Evolutionary conservation across 2,888 invertebrate genomes (phyloP).

Genomic region (Yponomeuta plumbellus): DNA sequence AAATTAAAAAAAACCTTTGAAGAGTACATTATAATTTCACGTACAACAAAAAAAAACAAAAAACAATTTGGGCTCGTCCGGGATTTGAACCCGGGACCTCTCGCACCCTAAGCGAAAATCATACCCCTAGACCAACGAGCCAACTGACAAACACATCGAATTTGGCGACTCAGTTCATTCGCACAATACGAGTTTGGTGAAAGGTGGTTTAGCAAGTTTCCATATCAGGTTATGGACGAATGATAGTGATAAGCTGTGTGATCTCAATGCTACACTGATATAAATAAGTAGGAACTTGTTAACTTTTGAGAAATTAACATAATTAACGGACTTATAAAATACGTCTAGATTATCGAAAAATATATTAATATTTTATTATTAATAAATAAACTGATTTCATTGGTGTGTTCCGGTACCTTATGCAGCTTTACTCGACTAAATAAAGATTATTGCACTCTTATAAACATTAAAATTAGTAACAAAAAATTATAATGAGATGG

Average conservation of each 20-base stretch:
- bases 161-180: not conserved
- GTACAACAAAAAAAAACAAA: conserved; percentile 25
- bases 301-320: no score
- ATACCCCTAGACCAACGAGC: conserved; percentile 78
- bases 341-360: no score
- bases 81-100: conserved; percentile 78
- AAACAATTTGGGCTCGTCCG: conserved; percentile 66
- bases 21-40: not conserved
- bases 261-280: no score
- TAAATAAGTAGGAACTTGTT: no score
- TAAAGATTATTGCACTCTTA: not conserved
- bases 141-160: conserved; percentile 23
- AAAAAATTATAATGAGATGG: not conserved
- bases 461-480: not conserved
- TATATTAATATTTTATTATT: no score
- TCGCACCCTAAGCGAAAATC: conserved; percentile 78
- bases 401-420: no score
- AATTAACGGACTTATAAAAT: no score
- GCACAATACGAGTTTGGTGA: conserved; percentile 4
- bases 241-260: not conserved
- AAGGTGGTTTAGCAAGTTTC: conserved; percentile 1
- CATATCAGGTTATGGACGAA: not conserved
- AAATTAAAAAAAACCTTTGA: not conserved
- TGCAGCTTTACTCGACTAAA: not conserved
- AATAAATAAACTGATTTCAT: no score